A percentile compares a stretch with the other conserved stretches of the same genome.
Evolutionary conservation across 2,113 vertebrate genomes (phyloP).

Genomic region (Cyanoderma ruficeps): DNA sequence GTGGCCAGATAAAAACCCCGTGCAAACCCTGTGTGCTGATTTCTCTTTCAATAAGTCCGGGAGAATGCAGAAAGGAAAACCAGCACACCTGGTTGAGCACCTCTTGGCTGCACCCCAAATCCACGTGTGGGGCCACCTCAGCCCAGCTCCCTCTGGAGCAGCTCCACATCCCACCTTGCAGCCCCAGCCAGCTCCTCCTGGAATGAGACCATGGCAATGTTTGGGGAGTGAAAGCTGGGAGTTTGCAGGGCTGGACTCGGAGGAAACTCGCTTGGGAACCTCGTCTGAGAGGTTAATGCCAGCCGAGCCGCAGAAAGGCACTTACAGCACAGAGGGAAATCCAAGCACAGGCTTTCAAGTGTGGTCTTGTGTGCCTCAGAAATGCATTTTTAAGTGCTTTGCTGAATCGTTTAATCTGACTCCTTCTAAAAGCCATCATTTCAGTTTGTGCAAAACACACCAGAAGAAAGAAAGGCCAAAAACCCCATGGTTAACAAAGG

Average conservation of each 20-base stretch:
- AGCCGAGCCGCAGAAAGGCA: not conserved
- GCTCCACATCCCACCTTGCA: accelerated
- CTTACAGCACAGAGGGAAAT: not conserved
- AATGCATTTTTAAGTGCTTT: slow-evolving; percentile 15
- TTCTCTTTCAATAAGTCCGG: not conserved
- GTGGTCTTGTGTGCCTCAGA: not conserved
- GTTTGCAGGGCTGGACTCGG: not conserved
- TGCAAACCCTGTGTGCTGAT: not conserved
- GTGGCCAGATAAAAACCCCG: not conserved
- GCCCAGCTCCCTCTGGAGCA: not conserved
- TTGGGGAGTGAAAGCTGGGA: not conserved
- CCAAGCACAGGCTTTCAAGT: not conserved
- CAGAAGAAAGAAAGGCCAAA: not conserved
- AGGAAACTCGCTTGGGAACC: not conserved
- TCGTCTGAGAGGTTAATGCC: not conserved
- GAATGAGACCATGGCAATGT: accelerated
- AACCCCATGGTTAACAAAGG: not conserved
- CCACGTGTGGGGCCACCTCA: accelerated
- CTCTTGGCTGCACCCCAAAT: not conserved
- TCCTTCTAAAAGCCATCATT: slow-evolving; percentile 26
- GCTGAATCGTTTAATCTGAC: slow-evolving; percentile 9
- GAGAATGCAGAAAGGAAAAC: not conserved
- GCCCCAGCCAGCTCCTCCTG: not conserved
- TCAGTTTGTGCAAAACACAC: not conserved
- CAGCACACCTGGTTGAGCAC: not conserved